Conservation (phyloP, 2,888 invertebrate genomes). For the Mantis religiosa region DNA sequence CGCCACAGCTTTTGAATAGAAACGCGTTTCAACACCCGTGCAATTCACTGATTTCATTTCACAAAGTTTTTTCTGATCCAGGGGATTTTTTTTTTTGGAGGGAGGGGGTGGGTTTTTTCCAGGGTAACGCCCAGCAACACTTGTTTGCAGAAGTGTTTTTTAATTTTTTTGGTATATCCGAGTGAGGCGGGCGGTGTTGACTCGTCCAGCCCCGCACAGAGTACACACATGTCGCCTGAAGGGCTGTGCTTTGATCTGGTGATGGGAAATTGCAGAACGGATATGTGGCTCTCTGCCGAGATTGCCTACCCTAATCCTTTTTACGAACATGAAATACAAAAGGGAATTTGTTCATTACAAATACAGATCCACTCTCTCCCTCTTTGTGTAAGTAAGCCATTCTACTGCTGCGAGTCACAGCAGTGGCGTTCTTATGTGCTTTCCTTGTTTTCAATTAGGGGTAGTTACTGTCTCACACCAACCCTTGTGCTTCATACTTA, state of each 20-base stretch:
- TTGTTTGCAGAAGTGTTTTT: conserved; percentile 8
- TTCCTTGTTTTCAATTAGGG: too few species aligned
- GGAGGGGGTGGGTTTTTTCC: neutral
- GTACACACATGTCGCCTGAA: conserved; percentile 1
- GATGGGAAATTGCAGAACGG: conserved; percentile 5
- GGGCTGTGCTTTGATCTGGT: neutral
- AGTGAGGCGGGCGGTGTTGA: neutral
- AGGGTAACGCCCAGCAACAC: neutral
- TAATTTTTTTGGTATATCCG: neutral
- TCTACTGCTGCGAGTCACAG: too few species aligned
- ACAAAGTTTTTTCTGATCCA: neutral
- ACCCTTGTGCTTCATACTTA: too few species aligned
- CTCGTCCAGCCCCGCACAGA: neutral
- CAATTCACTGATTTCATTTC: neutral
- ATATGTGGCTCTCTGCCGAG: neutral
- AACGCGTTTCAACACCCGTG: neutral
- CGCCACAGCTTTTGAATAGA: neutral
- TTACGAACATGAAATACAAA: conserved; percentile 18
- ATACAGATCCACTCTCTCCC: neutral
- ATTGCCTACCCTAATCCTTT: conserved; percentile 20
- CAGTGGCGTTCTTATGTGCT: too few species aligned
- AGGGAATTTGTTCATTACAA: conserved; percentile 23
- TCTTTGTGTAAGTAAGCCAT: neutral
- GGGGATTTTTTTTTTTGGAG: too few species aligned
- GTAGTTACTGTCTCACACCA: too few species aligned